A percentile compares a stretch with the other conserved stretches of the same genome.
phyloP scores from a whole-genome alignment of 2,797 vertebrate genomes.

The Euthynnus affinis region DNA sequence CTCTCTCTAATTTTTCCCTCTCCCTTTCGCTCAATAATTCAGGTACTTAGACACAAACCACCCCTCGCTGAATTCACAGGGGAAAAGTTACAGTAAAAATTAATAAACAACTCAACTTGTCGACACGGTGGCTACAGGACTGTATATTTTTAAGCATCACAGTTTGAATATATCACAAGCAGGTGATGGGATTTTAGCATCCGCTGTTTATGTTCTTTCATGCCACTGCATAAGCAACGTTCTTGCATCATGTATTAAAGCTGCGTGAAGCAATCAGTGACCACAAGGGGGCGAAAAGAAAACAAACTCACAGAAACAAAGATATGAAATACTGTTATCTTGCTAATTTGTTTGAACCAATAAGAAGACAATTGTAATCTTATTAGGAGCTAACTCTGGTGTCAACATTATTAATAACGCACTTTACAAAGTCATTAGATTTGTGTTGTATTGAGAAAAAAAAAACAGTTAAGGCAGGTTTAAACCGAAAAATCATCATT shows the following conservation, averaged over 20 bases:
- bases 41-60: constrained; percentile 66
- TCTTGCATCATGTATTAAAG: background rate
- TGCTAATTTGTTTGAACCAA: too few species aligned
- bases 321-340: background rate
- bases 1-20: constrained; percentile 11
- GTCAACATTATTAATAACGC: background rate
- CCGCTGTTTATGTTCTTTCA: background rate
- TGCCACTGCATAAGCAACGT: background rate
- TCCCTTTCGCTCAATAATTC: constrained; percentile 55
- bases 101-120: constrained; percentile 42
- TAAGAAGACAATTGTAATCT: too few species aligned
- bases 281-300: background rate
- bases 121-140: constrained; percentile 21
- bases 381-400: too few species aligned
- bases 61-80: constrained; percentile 50
- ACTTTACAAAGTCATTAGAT: background rate
- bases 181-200: background rate
- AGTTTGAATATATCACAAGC: background rate
- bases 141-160: constrained; percentile 1
- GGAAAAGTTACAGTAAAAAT: constrained; percentile 60
- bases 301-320: background rate
- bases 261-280: background rate
- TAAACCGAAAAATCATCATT: background rate
- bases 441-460: background rate
- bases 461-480: too few species aligned